phyloP scores from a whole-genome alignment of 2,888 invertebrate species.

The Cryptocheilus praepositus region DNA sequence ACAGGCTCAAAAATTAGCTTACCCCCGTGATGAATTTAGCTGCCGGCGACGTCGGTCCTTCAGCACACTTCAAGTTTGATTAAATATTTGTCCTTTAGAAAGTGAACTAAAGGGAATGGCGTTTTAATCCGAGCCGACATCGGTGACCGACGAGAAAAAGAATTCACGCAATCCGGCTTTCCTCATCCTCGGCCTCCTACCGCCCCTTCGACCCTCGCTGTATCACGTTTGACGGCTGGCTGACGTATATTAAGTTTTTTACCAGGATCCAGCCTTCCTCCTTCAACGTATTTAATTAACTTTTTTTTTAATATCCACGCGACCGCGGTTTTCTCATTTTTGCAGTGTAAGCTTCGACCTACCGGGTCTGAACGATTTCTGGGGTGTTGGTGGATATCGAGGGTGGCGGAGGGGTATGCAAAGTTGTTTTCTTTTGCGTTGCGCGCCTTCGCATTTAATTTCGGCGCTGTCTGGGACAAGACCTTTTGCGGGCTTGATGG shows the following conservation, averaged over 20 bases:
- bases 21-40: too few species aligned
- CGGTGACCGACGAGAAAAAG: conserved; percentile 10
- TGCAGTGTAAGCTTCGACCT: background rate
- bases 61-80: too few species aligned
- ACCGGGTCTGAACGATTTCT: too few species aligned
- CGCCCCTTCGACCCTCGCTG: conserved; percentile 1
- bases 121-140: conserved; percentile 7
- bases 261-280: conserved; percentile 9
- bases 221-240: conserved; percentile 15
- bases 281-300: conserved; percentile 20
- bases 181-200: background rate
- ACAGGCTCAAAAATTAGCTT: too few species aligned
- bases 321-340: conserved; percentile 2
- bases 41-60: too few species aligned
- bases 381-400: too few species aligned
- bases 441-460: too few species aligned
- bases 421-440: too few species aligned
- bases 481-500: too few species aligned
- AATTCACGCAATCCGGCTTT: conserved; percentile 5
- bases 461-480: too few species aligned
- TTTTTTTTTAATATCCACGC: conserved; percentile 15
- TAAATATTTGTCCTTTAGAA: too few species aligned
- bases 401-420: too few species aligned
- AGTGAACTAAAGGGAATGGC: background rate
- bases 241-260: conserved; percentile 40